Conservation (phyloP, 2,797 vertebrate species). For the Potorous gilbertii region DNA sequence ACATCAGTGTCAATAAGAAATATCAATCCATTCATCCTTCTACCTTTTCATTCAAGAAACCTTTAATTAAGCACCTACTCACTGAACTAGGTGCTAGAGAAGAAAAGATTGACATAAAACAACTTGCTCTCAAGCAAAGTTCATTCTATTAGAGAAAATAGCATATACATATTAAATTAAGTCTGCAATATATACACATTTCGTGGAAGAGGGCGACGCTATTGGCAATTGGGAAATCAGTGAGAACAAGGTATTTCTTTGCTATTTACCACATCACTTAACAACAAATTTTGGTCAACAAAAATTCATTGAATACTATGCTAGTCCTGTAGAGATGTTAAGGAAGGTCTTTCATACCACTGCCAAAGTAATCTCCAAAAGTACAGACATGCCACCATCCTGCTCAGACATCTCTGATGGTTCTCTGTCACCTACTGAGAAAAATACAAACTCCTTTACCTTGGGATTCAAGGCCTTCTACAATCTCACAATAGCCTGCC, state of each 20-base stretch:
- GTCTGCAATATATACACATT: background rate
- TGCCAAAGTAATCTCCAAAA: background rate
- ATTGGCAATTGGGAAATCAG: background rate
- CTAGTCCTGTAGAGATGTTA: background rate
- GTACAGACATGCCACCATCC: background rate
- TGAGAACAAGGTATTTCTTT: background rate
- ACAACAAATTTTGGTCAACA: background rate
- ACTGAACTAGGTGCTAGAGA: background rate
- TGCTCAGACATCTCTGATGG: background rate
- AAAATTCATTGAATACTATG: background rate
- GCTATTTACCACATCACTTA: background rate
- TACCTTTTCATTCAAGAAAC: background rate
- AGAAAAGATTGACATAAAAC: background rate
- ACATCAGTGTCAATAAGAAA: background rate
- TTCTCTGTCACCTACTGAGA: background rate
- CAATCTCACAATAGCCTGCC: background rate
- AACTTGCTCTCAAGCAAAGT: background rate
- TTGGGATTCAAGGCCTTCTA: background rate
- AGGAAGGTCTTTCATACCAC: background rate
- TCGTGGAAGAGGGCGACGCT: background rate
- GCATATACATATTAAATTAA: background rate
- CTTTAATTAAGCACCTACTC: background rate
- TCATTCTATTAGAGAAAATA: background rate
- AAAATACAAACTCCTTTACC: background rate
- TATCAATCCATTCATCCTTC: background rate